Evolutionary conservation across 53 echinoderm and acorn worm species (phyloP), one percentile per base, ranked within the genome.

Genomic region (Holothuria leucospilota): DNA sequence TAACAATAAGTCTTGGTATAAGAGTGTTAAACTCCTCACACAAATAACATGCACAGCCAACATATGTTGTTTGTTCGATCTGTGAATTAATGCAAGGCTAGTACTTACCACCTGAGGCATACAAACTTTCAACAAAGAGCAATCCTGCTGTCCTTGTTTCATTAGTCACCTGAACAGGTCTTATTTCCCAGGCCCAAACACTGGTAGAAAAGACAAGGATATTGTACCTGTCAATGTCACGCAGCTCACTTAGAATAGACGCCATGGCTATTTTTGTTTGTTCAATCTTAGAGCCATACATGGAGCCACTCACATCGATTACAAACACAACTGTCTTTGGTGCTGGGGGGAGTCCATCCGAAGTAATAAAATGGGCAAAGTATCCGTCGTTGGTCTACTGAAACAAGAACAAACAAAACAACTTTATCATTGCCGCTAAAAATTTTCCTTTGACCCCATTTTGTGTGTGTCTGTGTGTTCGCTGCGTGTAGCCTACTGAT

Each of bases 311-410:
- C 39, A 90, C 86, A 72, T 96, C 97, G 39, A 96, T 94, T 15
- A 93, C 91, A 64, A 96, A 96, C 25, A 94, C 93, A 24, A 96
- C 93, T n/a, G 91, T 96, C 68, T 96, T 96, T 13, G 87, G 92
- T 2, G 90, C 91, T 25, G 89, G 88, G 2, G 91, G 77, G 29
- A 96, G 82, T 23, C 86, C 93, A 74, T 85, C 91, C 2, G 94
- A 93, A 20, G 97, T 90, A 64, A 96, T 94, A 85, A 94, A 94
- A 84, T 96, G 97, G 10, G 94, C 97, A 56, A 96, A 96, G 51
- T 96, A 95, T 7, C 97, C 97, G 85, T 94, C 88, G 85, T 94
- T 87, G 51, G 91, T 85, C 97, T 96, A 77, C 6, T 56, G 20
- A 38, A 41, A 18, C 25, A 38, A 46, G 58, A 16, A 56, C 0